Percentiles rank a stretch among this genome's conserved stretches.
Conservation (phyloP, 2,797 vertebrate species). For the Sebastes iracundus region DNA sequence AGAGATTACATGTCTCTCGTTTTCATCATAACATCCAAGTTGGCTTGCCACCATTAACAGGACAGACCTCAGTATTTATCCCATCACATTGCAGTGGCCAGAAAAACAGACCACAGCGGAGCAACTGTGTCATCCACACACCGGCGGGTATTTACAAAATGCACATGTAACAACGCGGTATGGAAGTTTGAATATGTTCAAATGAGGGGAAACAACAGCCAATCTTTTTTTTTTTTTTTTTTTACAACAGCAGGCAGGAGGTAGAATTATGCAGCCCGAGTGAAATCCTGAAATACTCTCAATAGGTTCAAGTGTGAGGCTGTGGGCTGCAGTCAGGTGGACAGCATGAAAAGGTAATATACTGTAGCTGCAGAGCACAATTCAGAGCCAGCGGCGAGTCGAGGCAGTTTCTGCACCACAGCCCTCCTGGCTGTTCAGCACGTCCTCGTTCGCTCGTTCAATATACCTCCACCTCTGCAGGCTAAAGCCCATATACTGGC, state of each 20-base stretch:
- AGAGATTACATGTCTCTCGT: slow-evolving; percentile 73
- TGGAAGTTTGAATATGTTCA: not conserved
- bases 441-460: slow-evolving; percentile 55
- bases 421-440: slow-evolving; percentile 46
- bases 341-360: slow-evolving; percentile 67
- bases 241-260: not conserved
- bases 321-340: slow-evolving; percentile 54
- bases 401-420: slow-evolving; percentile 47
- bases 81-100: slow-evolving; percentile 34
- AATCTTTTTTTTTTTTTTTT: not conserved
- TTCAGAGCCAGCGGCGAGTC: slow-evolving; percentile 50
- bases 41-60: slow-evolving; percentile 65
- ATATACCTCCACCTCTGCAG: slow-evolving; percentile 74
- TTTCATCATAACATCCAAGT: slow-evolving; percentile 72
- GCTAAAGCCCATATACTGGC: slow-evolving; percentile 54
- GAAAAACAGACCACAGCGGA: slow-evolving; percentile 11
- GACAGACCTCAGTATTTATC: slow-evolving; percentile 61
- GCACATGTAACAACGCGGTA: not conserved
- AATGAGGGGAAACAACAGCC: not conserved
- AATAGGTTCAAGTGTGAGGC: slow-evolving; percentile 22
- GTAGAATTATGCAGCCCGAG: slow-evolving; percentile 20
- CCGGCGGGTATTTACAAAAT: not conserved
- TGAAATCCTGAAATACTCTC: slow-evolving; percentile 28
- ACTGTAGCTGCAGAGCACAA: slow-evolving; percentile 58
- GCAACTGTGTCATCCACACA: slow-evolving; percentile 35